phyloP scores from a whole-genome alignment of 2,797 vertebrate species.

The Macrochelys suwanniensis region DNA sequence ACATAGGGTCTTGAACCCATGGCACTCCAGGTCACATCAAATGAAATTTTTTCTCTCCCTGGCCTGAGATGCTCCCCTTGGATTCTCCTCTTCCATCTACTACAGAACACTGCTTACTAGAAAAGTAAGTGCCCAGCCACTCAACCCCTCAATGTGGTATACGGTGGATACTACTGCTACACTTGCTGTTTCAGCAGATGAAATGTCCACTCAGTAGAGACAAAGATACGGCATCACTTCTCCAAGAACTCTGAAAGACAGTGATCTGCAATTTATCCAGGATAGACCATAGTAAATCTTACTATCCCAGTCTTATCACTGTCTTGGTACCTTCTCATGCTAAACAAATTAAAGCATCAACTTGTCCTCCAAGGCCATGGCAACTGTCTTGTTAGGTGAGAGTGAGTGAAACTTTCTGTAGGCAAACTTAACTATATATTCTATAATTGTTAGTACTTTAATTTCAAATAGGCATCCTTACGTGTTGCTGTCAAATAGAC shows the following conservation, averaged over 20 bases:
- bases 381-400: background rate
- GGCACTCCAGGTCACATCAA: slow-evolving; percentile 54
- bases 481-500: background rate
- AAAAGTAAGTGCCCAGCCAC: background rate
- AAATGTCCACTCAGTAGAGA: background rate
- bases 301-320: background rate
- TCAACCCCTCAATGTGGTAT: background rate
- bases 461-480: background rate
- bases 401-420: background rate
- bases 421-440: background rate
- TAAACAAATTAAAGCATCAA: background rate
- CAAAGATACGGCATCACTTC: background rate
- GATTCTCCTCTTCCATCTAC: slow-evolving; percentile 35
- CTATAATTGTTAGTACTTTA: background rate
- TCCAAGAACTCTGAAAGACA: background rate
- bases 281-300: background rate
- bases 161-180: background rate
- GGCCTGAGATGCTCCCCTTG: slow-evolving; percentile 15
- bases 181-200: background rate
- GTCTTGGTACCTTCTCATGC: background rate
- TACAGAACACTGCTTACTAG: slow-evolving; percentile 14
- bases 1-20: slow-evolving; percentile 31
- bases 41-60: slow-evolving; percentile 39
- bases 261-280: background rate
- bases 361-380: background rate